phyloP scores from a whole-genome alignment of 2,113 vertebrate genomes.

The Suricata suricatta region DNA sequence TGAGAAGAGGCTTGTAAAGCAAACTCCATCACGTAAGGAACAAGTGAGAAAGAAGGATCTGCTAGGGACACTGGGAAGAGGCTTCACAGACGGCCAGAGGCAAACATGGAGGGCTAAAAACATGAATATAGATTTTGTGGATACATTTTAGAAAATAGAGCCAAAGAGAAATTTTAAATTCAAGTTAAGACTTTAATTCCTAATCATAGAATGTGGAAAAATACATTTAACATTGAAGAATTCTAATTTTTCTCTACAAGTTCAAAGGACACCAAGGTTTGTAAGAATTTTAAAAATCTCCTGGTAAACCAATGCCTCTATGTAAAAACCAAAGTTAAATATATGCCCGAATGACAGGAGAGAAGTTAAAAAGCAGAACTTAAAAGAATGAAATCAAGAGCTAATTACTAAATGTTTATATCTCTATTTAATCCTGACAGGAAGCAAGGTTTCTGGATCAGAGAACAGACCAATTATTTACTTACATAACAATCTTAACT shows the following conservation, averaged over 20 bases:
- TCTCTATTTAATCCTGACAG: neutral
- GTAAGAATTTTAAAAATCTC: neutral
- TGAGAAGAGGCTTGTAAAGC: neutral
- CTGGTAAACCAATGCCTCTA: neutral
- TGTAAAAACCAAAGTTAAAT: neutral
- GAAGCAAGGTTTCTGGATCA: slow-evolving; percentile 32
- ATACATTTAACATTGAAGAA: neutral
- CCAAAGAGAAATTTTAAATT: neutral
- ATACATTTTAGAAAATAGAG: neutral
- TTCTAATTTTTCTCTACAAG: neutral
- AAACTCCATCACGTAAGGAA: neutral
- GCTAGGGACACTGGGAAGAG: neutral
- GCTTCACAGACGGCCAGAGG: too few relatives aligned
- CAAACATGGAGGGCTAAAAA: neutral
- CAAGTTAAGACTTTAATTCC: neutral
- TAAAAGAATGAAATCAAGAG: neutral
- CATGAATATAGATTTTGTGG: neutral
- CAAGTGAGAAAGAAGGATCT: neutral
- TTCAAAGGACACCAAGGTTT: neutral
- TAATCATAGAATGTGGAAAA: neutral
- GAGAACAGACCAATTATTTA: neutral
- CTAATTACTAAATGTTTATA: neutral
- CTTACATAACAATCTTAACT: neutral
- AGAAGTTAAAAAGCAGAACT: neutral
- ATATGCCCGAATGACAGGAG: neutral